phyloP scores from a whole-genome alignment of 2,888 invertebrate genomes.

The Papilio protenor region DNA sequence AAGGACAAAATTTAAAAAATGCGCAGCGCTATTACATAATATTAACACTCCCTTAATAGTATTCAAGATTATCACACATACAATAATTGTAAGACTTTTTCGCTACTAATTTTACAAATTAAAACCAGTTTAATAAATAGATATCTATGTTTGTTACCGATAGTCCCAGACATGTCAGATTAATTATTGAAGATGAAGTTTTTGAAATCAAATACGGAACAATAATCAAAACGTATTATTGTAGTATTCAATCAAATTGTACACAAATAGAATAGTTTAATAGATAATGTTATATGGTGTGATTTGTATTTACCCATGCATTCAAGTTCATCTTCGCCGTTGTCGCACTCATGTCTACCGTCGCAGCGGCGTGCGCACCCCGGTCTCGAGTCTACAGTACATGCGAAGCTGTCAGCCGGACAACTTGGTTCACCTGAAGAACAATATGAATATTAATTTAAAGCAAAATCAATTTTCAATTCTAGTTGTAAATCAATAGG shows the following conservation, averaged over 20 bases:
- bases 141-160: not conserved
- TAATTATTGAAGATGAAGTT: not conserved
- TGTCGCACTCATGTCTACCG: slow-evolving; percentile 77
- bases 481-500: not conserved
- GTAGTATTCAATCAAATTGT: not conserved
- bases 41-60: too few relatives aligned
- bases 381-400: slow-evolving; percentile 55
- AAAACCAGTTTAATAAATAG: not conserved
- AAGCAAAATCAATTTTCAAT: not conserved
- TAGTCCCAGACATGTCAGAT: not conserved
- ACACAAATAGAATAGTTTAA: not conserved
- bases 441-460: slow-evolving; percentile 37
- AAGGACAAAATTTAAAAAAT: not conserved
- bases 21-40: not conserved
- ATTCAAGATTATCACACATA: too few relatives aligned
- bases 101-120: not conserved
- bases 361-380: slow-evolving; percentile 75
- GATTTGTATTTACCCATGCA: slow-evolving; percentile 69
- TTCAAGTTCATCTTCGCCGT: slow-evolving; percentile 86
- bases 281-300: not conserved
- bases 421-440: slow-evolving; percentile 59
- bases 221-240: not conserved
- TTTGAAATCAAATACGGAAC: not conserved
- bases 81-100: not conserved
- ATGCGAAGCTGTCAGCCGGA: slow-evolving; percentile 58